Percentiles rank a stretch among this genome's conserved stretches.
Conservation (phyloP, 2,113 vertebrate genomes). For the Oreochromis spilurus region DNA sequence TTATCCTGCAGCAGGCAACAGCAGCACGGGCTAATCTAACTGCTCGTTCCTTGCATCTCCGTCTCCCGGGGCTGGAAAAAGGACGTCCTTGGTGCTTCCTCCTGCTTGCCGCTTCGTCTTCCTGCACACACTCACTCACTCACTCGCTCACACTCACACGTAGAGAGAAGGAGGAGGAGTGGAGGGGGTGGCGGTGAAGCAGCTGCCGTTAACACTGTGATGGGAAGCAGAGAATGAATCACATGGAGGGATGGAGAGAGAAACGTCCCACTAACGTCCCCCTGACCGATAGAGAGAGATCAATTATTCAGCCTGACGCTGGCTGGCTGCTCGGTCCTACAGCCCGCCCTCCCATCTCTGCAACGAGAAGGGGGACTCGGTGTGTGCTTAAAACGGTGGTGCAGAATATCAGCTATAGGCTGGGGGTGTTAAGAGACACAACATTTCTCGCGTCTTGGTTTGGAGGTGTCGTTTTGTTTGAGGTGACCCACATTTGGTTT, state of each 20-base stretch:
- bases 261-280: constrained; percentile 49
- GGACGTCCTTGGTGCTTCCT: constrained; percentile 72
- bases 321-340: constrained; percentile 35
- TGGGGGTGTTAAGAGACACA: not conserved
- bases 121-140: constrained; percentile 35
- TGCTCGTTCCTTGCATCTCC: constrained; percentile 66
- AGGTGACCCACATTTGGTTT: not conserved
- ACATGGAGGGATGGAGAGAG: constrained; percentile 41
- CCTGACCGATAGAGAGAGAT: constrained; percentile 54
- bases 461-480: not conserved
- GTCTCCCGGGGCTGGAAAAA: constrained; percentile 51
- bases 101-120: constrained; percentile 37
- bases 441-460: not conserved
- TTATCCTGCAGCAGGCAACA: constrained; percentile 48
- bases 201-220: constrained; percentile 51
- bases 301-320: constrained; percentile 55
- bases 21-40: constrained; percentile 39
- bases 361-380: not conserved
- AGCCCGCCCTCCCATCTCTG: constrained; percentile 10
- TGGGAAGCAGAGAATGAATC: constrained; percentile 49
- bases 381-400: not conserved
- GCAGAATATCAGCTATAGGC: not conserved
- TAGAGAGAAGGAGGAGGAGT: not conserved
- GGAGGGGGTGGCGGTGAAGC: constrained; percentile 37
- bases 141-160: not conserved